phyloP scores from a whole-genome alignment of 2,797 vertebrate genomes.

The Pempheris klunzingeri region DNA sequence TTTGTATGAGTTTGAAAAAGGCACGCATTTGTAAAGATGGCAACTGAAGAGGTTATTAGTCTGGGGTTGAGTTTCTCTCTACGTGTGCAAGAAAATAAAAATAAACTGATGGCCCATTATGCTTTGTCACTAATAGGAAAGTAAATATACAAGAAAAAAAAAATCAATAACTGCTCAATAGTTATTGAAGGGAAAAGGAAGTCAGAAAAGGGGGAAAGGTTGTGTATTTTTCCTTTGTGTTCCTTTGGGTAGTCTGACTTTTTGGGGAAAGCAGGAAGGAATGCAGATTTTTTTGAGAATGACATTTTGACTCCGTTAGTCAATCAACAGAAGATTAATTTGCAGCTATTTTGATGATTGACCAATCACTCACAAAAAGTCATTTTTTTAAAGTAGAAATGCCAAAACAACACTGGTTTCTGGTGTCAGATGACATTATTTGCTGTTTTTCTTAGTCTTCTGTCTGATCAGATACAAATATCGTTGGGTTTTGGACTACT shows the following conservation, averaged over 20 bases:
- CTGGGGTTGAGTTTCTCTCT: background rate
- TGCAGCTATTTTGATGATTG: background rate
- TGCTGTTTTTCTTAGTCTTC: background rate
- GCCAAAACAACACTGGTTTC: background rate
- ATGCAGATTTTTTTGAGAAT: too few species aligned
- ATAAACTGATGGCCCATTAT: background rate
- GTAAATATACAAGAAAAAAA: background rate
- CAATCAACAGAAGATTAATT: background rate
- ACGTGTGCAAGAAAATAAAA: background rate
- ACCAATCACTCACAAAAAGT: background rate
- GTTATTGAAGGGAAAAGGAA: fast-evolving
- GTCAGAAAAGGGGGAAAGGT: background rate
- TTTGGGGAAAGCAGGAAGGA: background rate
- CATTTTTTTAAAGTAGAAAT: background rate
- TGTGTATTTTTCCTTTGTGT: background rate
- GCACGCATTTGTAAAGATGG: background rate
- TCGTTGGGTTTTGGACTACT: background rate
- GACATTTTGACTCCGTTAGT: background rate
- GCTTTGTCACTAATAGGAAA: background rate
- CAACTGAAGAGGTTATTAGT: background rate
- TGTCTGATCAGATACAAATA: background rate
- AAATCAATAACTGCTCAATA: background rate
- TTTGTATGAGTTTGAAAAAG: background rate
- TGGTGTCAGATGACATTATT: background rate
- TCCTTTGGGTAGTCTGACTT: background rate